Evolutionary conservation across 2,888 invertebrate species (phyloP), one percentile per base, ranked within the genome.

Genomic region (Thyatira batis): DNA sequence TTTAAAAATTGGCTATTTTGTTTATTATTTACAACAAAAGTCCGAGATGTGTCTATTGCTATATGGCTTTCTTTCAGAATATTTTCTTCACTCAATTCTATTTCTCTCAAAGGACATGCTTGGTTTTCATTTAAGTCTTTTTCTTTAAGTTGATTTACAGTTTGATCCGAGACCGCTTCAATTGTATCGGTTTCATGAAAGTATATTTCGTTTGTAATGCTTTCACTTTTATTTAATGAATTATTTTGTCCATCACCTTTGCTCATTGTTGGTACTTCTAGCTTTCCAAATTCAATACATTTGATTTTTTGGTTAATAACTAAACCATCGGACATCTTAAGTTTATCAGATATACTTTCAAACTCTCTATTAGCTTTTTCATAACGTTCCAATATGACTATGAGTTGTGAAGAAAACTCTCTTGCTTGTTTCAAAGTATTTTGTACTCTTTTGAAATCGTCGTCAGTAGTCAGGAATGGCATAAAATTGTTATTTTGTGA

Each of bases 301-400:
- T 46, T 53, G 45, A 52, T 8, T 20, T 39, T 49, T 44, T 50
- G 10, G 13, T 20, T 46, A 3, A 48, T 21, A 25, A 68, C 49
- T 39, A 52, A 50, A 5, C 54, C 53, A 27, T 69, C 63, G 6
- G 68, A 52, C 2, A 46, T n/a, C 56, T 71, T 72, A 6, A 78
- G 54, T 55, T 65, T 75, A 53, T 74, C 54, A n/a, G 74, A 69
- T 13, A 76, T 57, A 60, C 75, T 80, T 55, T 76, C 62, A 57
- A 82, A 82, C 53, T 82, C 78, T 48, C 57, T 68, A 57, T 85
- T 85, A 13, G 80, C 84, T 54, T 67, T 79, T 69, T 87, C 80
- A 65, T 80, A 85, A 53, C 67, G 73, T 45, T 78, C 63, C 52
- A 88, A 71, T 46, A 84, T 61, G 53, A 62, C 60, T 10, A 69